These are phyloP conservation scores for Apodemia duryi DNA, from an alignment of 2,888 invertebrate genomes.

Conservation along the genomic window DNA sequence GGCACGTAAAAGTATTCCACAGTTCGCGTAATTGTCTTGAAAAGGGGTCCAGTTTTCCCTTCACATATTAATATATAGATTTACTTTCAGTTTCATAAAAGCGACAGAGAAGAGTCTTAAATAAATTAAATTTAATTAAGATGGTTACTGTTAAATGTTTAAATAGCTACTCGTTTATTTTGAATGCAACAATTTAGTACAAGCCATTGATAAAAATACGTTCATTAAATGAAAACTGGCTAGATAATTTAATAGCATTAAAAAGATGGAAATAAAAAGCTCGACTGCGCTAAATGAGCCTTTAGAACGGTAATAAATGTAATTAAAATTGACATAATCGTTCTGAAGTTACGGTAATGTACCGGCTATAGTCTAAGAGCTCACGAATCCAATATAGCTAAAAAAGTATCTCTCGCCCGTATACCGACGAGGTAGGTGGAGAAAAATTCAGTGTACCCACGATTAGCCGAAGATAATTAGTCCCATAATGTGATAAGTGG, in stretches of 20 bases:
- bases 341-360: constrained; percentile 4
- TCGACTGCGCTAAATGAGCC: background rate
- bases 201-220: constrained; percentile 4
- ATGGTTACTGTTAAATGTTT: background rate
- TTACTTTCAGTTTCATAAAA: too few species aligned
- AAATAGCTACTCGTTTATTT: background rate
- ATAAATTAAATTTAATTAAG: background rate
- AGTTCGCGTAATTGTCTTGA: too few species aligned
- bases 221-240: constrained; percentile 9
- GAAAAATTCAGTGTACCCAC: too few species aligned
- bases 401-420: too few species aligned
- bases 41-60: too few species aligned
- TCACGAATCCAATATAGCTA: background rate
- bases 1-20: too few species aligned
- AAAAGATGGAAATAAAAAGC: background rate
- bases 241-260: constrained; percentile 9
- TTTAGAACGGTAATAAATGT: constrained; percentile 9
- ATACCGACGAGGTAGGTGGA: too few species aligned
- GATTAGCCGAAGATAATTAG: too few species aligned
- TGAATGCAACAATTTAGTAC: background rate
- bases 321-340: constrained; percentile 13
- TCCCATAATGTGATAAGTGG: too few species aligned
- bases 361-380: background rate
- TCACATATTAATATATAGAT: too few species aligned
- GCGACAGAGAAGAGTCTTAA: background rate